A percentile compares a stretch with the other conserved stretches of the same genome.
These are phyloP conservation scores for Silurus asotus DNA, from an alignment of 2,113 vertebrate genomes.

Conservation along the genomic window DNA sequence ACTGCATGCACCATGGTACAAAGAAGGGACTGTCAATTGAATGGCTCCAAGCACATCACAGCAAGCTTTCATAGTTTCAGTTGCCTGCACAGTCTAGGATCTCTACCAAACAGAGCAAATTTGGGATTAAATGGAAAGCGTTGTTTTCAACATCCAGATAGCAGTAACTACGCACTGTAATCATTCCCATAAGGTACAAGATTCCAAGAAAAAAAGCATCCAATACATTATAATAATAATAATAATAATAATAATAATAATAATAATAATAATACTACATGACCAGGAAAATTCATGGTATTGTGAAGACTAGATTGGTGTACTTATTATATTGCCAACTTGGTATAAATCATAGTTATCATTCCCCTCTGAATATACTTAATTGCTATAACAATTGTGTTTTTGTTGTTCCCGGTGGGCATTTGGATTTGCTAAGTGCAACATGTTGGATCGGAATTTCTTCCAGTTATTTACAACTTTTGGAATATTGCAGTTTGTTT, in stretches of 20 bases:
- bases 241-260: no score
- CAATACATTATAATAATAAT: neutral
- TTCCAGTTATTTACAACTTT: neutral
- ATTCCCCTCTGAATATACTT: neutral
- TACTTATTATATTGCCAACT: neutral
- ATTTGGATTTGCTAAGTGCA: neutral
- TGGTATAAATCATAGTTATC: neutral
- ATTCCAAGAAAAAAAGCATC: neutral
- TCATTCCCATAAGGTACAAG: neutral
- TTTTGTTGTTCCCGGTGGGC: neutral
- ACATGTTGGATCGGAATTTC: neutral
- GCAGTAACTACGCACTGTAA: neutral
- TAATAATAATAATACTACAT: neutral
- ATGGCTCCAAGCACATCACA: neutral
- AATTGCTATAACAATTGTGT: neutral
- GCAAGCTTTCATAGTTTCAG: neutral
- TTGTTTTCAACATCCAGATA: neutral
- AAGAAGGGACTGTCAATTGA: neutral
- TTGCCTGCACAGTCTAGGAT: neutral
- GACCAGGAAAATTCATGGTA: neutral
- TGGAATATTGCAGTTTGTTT: neutral
- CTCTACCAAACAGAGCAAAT: neutral
- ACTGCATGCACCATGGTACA: neutral
- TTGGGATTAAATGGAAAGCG: conserved; percentile 7
- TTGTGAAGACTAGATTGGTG: neutral